Conservation (phyloP, 53 echinoderm and acorn worm species). For the Apostichopus leukothele region DNA sequence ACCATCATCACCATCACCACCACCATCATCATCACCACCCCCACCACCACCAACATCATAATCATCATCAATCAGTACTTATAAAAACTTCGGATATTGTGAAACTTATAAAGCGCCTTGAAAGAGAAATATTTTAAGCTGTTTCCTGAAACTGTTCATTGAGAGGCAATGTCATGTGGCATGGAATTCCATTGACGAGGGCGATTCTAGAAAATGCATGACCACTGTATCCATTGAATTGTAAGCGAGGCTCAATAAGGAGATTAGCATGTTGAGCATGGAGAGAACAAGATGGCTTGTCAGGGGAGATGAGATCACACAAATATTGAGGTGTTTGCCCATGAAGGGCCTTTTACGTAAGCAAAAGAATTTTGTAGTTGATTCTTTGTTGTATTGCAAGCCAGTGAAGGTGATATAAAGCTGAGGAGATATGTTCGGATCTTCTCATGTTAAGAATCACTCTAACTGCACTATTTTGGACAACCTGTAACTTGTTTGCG, state of each 20-base stretch:
- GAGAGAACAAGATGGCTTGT: not conserved
- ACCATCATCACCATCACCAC: no score
- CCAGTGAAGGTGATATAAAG: slow-evolving; percentile 20
- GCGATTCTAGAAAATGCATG: not conserved
- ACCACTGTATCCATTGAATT: not conserved
- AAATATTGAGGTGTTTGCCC: slow-evolving; percentile 12
- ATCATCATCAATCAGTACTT: no score
- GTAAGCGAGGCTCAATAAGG: not conserved
- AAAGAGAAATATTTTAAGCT: not conserved
- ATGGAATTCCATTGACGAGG: not conserved
- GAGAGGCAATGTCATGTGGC: not conserved
- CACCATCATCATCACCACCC: no score
- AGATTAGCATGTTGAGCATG: not conserved
- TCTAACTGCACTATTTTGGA: not conserved
- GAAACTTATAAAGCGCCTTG: not conserved
- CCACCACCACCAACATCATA: no score
- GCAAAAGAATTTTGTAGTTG: slow-evolving; percentile 8
- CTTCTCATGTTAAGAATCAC: not conserved
- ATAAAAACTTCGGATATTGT: no score
- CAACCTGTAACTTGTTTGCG: not conserved
- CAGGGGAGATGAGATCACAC: not conserved
- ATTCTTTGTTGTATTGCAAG: slow-evolving; percentile 9
- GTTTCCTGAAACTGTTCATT: not conserved
- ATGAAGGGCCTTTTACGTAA: slow-evolving; percentile 5
- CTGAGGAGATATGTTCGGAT: not conserved